Conservation (phyloP, 2,888 invertebrate genomes). For the Carabus problematicus region DNA sequence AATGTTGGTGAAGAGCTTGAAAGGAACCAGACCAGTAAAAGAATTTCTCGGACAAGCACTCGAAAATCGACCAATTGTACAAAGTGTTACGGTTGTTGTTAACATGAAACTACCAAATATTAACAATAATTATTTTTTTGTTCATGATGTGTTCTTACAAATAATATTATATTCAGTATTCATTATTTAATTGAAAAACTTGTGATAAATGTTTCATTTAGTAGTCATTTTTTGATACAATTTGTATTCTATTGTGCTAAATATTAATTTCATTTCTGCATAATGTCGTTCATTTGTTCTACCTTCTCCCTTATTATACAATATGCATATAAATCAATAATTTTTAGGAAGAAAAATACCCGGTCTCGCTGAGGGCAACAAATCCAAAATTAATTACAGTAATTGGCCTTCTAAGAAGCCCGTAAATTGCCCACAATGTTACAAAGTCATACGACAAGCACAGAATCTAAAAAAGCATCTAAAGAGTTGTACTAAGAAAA, state of each 20-base stretch:
- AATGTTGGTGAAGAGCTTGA: too few relatives aligned
- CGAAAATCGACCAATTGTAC: constrained; percentile 1
- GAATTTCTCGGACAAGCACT: background rate
- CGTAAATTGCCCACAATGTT: constrained; percentile 13
- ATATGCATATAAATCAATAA: too few relatives aligned
- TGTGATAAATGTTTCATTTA: too few relatives aligned
- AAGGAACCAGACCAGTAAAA: too few relatives aligned
- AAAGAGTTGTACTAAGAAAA: constrained; percentile 9
- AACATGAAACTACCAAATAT: background rate
- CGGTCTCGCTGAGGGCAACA: background rate
- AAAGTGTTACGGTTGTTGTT: constrained; percentile 1
- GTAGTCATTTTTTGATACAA: too few relatives aligned
- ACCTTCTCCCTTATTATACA: too few relatives aligned
- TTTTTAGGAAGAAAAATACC: too few relatives aligned
- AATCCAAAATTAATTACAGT: constrained; percentile 1
- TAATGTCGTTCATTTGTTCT: background rate
- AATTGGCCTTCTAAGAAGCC: constrained; percentile 10
- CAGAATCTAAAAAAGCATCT: constrained; percentile 23
- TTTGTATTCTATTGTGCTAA: too few relatives aligned
- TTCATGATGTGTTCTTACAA: too few relatives aligned
- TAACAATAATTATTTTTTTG: too few relatives aligned
- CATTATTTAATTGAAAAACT: too few relatives aligned
- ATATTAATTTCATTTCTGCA: constrained; percentile 16
- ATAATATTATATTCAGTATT: too few relatives aligned
- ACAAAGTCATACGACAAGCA: constrained; percentile 6